Conservation (phyloP, 2,888 invertebrate species). For the Thysanoteuthis rhombus region DNA sequence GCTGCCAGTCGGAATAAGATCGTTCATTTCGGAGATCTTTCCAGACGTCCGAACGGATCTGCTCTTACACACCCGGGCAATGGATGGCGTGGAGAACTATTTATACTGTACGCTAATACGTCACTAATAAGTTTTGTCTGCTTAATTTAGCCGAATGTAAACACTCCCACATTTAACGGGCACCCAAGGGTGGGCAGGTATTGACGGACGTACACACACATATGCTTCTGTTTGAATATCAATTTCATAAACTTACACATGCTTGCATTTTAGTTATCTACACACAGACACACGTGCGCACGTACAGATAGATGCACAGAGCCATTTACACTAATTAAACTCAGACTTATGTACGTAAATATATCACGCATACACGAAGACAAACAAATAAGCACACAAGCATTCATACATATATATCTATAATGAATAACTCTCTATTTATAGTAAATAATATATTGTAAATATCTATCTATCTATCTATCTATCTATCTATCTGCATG, state of each 20-base stretch:
- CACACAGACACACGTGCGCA: neutral
- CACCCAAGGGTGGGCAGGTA: neutral
- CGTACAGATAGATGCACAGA: too few species aligned
- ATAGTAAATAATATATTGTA: too few species aligned
- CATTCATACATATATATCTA: neutral
- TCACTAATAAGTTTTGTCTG: neutral
- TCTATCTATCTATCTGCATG: too few species aligned
- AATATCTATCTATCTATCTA: too few species aligned
- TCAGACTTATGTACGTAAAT: too few species aligned
- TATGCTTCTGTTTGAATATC: neutral
- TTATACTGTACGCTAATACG: neutral
- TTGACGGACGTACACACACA: neutral
- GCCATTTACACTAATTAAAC: too few species aligned
- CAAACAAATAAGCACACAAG: neutral
- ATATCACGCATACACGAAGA: neutral
- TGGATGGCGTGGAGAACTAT: neutral
- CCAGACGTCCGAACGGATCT: neutral
- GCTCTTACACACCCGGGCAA: neutral
- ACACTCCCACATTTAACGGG: neutral
- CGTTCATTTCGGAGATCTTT: neutral
- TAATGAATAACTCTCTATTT: neutral
- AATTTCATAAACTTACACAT: neutral
- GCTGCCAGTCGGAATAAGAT: neutral
- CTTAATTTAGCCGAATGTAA: neutral
- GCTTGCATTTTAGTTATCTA: neutral